Evolutionary conservation across 2,797 vertebrate genomes (phyloP), one percentile per base, ranked within the genome.

Genomic region (Apogon hyalosoma): DNA sequence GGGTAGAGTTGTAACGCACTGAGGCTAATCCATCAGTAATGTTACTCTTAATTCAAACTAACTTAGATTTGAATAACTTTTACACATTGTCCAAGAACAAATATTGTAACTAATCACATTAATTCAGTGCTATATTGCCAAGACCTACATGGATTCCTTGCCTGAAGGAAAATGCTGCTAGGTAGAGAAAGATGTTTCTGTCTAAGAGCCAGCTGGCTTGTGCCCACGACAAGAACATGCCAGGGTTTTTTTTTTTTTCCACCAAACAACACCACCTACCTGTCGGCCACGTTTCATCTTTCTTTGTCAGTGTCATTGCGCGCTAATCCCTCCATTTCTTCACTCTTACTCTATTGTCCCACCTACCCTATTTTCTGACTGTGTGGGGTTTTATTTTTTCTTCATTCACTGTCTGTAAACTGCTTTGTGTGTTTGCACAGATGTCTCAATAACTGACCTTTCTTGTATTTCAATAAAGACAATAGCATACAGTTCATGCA

Each of bases 401-500:
- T 11, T 62, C 45, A 36, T 61, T 76, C 57, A 21, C 46, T 60
- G 31, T 43, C 33, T 13, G 18, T 56, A 10, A 48, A 7, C 36
- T 49, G 21, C 43, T 43, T 9, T 64, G 11, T 19, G 13, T 39
- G 53, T 40, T 45, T 41, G 52, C 33, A 39, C 28, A 5, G 5
- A 11, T 51, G 45, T 57, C 47, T 48, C 18, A 49, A 47, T 16
- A 36, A 56, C n/a, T 14, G 12, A 11, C 18, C 42, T 56, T 0
- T 61, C 47, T 52, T 57, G 49, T 50, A 61, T 11, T 33, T 21
- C 14, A 48, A 28, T 64, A 10, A 14, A 24, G 18, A 74, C 46
- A 66, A 18, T 57, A 47, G 33, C 19, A 10, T 31, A 15, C 8
- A 12, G 19, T 64, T 57, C 42, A 57, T 7, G 41, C 53, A 15